Evolutionary conservation across 2,113 vertebrate species (phyloP).

Genomic region (Pedionomus torquatus): DNA sequence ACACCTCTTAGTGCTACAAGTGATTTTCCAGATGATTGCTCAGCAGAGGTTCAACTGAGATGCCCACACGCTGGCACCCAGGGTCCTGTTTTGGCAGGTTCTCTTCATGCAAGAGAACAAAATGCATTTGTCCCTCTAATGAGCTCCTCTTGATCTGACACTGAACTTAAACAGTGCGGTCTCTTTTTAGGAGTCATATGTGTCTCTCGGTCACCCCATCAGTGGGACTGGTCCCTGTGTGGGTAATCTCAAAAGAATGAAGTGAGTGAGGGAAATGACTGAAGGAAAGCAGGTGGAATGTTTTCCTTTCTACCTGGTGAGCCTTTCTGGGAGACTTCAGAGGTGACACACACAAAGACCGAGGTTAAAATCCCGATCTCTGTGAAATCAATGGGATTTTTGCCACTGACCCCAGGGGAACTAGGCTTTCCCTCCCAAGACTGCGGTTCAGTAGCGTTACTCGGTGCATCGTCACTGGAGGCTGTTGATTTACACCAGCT

Average conservation of each 20-base stretch:
- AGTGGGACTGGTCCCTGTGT: neutral
- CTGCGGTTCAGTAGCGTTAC: neutral
- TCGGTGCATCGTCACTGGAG: neutral
- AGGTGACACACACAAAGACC: neutral
- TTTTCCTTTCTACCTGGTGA: neutral
- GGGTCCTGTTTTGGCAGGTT: neutral
- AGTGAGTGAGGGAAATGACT: neutral
- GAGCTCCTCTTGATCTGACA: neutral
- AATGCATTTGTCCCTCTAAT: neutral
- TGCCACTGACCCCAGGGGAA: neutral
- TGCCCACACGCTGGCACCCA: neutral
- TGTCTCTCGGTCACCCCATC: neutral
- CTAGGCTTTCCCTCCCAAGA: neutral
- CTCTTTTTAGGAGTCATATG: neutral
- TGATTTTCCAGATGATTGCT: neutral
- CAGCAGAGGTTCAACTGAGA: neutral
- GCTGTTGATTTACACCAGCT: neutral
- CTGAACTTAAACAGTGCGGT: neutral
- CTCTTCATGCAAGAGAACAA: neutral
- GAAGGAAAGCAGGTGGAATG: neutral
- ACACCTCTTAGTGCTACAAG: neutral
- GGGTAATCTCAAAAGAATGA: neutral
- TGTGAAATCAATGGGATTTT: neutral
- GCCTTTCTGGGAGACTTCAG: neutral
- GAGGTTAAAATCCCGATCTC: neutral